Evolutionary conservation across 2,113 vertebrate species (phyloP).

Genomic region (Ceyx margarethae): DNA sequence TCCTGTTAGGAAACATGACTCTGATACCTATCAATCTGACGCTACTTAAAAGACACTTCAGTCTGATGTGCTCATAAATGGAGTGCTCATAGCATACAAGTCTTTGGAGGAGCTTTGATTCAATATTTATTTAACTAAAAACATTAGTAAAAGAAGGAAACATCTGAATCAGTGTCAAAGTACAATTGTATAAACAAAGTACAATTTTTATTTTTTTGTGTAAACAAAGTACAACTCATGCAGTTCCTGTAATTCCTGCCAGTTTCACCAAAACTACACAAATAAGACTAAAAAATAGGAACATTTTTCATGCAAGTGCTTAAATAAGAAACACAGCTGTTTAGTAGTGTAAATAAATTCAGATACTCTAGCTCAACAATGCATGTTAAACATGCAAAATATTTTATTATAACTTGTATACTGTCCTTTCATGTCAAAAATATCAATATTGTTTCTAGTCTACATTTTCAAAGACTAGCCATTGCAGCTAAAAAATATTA

Average conservation of each 20-base stretch:
- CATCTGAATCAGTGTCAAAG: neutral
- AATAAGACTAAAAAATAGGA: neutral
- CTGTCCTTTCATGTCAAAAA: neutral
- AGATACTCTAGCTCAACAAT: neutral
- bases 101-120: neutral
- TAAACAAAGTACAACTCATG: too few species aligned
- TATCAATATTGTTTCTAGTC: neutral
- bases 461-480: neutral
- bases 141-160: neutral
- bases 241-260: neutral
- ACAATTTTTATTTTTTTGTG: too few species aligned
- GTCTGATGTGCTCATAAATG: neutral
- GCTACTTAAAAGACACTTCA: neutral
- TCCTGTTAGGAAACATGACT: fast-evolving
- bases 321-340: neutral
- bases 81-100: neutral
- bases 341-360: neutral
- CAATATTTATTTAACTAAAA: neutral
- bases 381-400: neutral
- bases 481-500: neutral
- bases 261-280: neutral
- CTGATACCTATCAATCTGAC: neutral
- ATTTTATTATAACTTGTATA: neutral
- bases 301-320: neutral
- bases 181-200: too few species aligned